Base-by-base conservation (phyloP, 2,113 vertebrate genomes). In the Passer montanus region DNA sequence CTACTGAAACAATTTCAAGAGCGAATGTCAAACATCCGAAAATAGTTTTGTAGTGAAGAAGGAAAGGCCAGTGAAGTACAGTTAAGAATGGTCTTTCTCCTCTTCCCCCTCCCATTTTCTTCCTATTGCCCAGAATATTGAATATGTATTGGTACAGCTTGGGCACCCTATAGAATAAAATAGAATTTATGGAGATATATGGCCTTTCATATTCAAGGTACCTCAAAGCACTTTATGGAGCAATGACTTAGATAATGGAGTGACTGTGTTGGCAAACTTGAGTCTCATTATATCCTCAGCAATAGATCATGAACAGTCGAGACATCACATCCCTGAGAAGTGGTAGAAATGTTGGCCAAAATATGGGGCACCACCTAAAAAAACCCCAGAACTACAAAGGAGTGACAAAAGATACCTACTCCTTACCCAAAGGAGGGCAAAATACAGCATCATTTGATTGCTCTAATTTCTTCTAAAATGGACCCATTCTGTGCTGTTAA, bases 211-310 rank as follows among this genome's bases (percentile, higher is more conserved):
- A 95, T 76, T 95, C 89, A 97, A 98, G 96, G 93, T 96, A 97
- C 96, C 97, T 87, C 77, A 95, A 82, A 97, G 74, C 92, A 96
- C 84, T 98, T 97, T 96, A 87, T 94, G 94, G 92, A 95, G 89
- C 92, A 96, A 81, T 95, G 95, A 53, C 83, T 98, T 90, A 94
- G 93, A 95, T 97, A 98, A 97, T 96, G 84, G 84, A 97, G 93
- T 74, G 87, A 94, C 93, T 96, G 90, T 95, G 93, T 85, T 95
- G 94, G 95, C 84, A 97, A 96, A 97, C 94, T 94, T 97, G 89
- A 84, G 90, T 97, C 79, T 96, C 90, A 96, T 97, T 97, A 89
- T 68, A 69, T 70, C 55, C 62, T 89, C 77, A 76, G 91, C 87
- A 85, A 96, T 95, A 97, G 67, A 98, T 97, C 94, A 97, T 19